Evolutionary conservation across 2,797 vertebrate species (phyloP).

Genomic region (Bradypodion ventrale): DNA sequence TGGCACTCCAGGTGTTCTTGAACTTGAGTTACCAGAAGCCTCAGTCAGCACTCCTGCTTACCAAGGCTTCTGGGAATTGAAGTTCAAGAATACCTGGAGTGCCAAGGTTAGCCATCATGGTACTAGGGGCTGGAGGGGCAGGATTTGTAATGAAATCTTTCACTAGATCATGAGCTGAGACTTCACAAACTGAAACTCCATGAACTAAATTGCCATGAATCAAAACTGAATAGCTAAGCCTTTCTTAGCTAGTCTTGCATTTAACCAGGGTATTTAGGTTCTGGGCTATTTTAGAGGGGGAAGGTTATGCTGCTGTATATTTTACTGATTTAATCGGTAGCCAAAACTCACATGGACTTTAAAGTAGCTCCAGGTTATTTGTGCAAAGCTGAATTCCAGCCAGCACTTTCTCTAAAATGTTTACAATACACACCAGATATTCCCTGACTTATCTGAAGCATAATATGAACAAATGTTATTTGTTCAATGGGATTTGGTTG

Average conservation of each 20-base stretch:
- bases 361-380: not conserved
- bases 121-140: too few species aligned
- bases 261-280: not conserved
- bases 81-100: too few species aligned
- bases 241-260: not conserved
- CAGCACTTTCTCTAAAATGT: constrained; percentile 17
- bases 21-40: too few species aligned
- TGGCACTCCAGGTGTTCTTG: too few species aligned
- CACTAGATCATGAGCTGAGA: not conserved
- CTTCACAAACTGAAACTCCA: too few species aligned
- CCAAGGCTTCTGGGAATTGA: too few species aligned
- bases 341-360: not conserved
- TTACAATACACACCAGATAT: constrained; percentile 13
- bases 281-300: not conserved
- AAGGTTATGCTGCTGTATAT: not conserved
- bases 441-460: not conserved
- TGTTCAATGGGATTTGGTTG: constrained; percentile 4
- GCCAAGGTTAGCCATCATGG: too few species aligned
- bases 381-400: not conserved
- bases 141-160: not conserved
- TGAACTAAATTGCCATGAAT: not conserved
- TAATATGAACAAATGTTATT: constrained; percentile 5
- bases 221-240: not conserved
- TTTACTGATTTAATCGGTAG: constrained; percentile 6
- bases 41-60: too few species aligned